Percentiles rank a stretch among this genome's conserved stretches.
phyloP scores from a whole-genome alignment of 2,113 vertebrate species.

The Megaceryle torquata region DNA sequence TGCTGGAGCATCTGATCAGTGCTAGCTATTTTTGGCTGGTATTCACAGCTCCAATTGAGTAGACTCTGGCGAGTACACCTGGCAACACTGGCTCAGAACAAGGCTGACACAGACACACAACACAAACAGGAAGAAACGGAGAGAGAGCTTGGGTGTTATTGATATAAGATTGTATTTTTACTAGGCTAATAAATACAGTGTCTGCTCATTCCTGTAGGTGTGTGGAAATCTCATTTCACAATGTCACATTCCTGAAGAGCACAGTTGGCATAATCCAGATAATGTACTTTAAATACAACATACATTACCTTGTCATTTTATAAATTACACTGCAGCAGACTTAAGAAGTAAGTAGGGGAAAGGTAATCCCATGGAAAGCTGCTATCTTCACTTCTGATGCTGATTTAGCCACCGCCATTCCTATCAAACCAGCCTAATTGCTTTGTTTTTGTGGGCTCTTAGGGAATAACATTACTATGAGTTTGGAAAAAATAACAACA shows the following conservation, averaged over 20 bases:
- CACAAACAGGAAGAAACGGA: slow-evolving; percentile 46
- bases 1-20: slow-evolving; percentile 3
- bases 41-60: slow-evolving; percentile 9
- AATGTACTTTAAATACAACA: background rate
- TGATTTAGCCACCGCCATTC: background rate
- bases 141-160: slow-evolving; percentile 26
- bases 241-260: slow-evolving; percentile 50
- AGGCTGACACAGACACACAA: slow-evolving; percentile 30
- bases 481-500: slow-evolving; percentile 21
- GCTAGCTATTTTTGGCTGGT: background rate
- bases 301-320: background rate
- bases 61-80: slow-evolving; percentile 4
- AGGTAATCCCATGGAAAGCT: background rate
- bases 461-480: background rate
- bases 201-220: slow-evolving; percentile 48
- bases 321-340: background rate
- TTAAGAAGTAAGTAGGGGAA: background rate
- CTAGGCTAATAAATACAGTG: slow-evolving; percentile 33
- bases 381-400: background rate
- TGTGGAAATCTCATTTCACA: slow-evolving; percentile 54
- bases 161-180: slow-evolving; percentile 54
- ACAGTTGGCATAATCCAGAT: background rate
- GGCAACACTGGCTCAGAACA: slow-evolving; percentile 20
- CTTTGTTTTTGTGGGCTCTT: slow-evolving; percentile 36
- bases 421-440: background rate